Evolutionary conservation across 2,888 invertebrate genomes (phyloP), one percentile per base, ranked within the genome.

Genomic region (Drosophila anceps): DNA sequence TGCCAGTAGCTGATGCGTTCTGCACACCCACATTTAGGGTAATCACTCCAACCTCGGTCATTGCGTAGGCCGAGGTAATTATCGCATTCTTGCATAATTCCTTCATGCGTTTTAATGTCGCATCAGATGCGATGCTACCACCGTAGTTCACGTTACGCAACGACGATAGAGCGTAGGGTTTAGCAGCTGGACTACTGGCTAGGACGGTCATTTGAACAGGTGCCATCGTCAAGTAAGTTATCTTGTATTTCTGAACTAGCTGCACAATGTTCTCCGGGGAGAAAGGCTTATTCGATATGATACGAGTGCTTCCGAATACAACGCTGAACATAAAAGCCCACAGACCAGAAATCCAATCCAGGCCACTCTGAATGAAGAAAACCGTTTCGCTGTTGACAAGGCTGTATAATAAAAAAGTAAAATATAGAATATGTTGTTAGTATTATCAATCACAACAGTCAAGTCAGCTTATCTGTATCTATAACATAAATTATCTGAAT

Each of bases 341-440:
- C 31, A 86, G 46, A 0, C 91, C 91, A 2, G 82, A 73, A 5
- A 86, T 39, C 91, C 91, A 91, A 51, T 91, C 88, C n/a, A 91
- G 37, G 0, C 82, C 76, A 53, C 86, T 90, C 20, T 76, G 59
- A 15, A 80, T 67, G 6, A 73, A 78, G 15, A 80, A 62, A 0
- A 85, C 62, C 2, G 88, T 79, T 27, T 74, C 69, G 13, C 76
- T 71, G 27, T 73, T 78, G 4, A 71, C 61, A 0, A 74, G 57
- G 24, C 88, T 84, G n/a, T 12, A 33, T 37, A 24, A 10, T 13
- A 33, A 20, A n/a, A 48, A 4, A 6, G 1, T 31, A 5, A 31
- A 31, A 13, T 18, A 31, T 31, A 29, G 10, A n/a, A 31, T 29
- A 10, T n/a, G 8, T 29, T 0, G 9, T n/a, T 48, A 2, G 4